phyloP scores from a whole-genome alignment of 2,888 invertebrate genomes.

The Apotomis capreana region DNA sequence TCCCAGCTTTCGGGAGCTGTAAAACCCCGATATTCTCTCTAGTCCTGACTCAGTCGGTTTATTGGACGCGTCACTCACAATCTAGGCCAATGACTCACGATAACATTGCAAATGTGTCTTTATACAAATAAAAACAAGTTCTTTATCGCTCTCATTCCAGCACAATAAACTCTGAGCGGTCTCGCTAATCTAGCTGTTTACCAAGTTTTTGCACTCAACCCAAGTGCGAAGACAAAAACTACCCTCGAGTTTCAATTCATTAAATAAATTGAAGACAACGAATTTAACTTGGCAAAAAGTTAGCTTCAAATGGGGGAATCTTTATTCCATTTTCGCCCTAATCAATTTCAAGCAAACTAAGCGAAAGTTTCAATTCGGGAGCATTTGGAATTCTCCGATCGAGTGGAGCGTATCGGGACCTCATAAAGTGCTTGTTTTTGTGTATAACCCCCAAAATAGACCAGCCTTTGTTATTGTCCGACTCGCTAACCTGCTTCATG shows the following conservation, averaged over 20 bases:
- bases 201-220: conserved; percentile 31
- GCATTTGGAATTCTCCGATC: conserved; percentile 57
- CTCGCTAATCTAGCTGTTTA: conserved; percentile 34
- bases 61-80: conserved; percentile 58
- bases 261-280: conserved; percentile 43
- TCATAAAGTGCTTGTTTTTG: conserved; percentile 50
- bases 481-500: conserved; percentile 7
- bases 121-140: conserved; percentile 31
- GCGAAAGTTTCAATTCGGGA: conserved; percentile 69
- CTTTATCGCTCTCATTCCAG: conserved; percentile 17
- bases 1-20: conserved; percentile 59
- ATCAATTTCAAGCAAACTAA: conserved; percentile 68
- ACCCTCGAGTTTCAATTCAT: conserved; percentile 29
- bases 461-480: conserved; percentile 18
- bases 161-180: conserved; percentile 28
- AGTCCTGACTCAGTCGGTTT: conserved; percentile 62
- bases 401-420: conserved; percentile 48
- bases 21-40: conserved; percentile 66
- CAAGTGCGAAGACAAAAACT: conserved; percentile 34
- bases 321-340: conserved; percentile 60
- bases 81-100: conserved; percentile 60
- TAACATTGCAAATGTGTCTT: conserved; percentile 40
- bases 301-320: conserved; percentile 48
- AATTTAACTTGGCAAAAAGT: conserved; percentile 44
- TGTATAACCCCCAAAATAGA: conserved; percentile 38